Evolutionary conservation across 2,797 vertebrate species (phyloP).

Genomic region (Valencia hispanica): DNA sequence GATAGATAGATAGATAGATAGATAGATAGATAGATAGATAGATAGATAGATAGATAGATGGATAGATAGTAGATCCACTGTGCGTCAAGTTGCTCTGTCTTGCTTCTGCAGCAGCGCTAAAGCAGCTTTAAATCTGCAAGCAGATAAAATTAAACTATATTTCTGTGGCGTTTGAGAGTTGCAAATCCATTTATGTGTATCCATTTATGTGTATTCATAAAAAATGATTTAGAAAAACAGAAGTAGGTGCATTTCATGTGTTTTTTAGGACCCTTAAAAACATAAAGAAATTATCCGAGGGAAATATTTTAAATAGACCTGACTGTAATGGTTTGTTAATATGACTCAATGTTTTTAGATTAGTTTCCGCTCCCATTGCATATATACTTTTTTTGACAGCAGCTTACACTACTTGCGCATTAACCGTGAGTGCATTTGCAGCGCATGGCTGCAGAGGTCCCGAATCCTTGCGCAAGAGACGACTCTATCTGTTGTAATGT

Average conservation of each 20-base stretch:
- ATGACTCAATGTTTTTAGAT: background rate
- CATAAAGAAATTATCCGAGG: background rate
- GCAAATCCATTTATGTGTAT: background rate
- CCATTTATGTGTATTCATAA: too few species aligned
- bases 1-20: too few species aligned
- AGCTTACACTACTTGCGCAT: background rate
- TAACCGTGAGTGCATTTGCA: background rate
- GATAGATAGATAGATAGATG: too few species aligned
- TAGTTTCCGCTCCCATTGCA: background rate
- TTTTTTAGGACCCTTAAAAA: too few species aligned
- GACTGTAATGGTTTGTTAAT: background rate
- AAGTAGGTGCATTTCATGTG: too few species aligned
- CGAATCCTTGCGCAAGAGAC: conserved; percentile 82
- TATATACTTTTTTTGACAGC: too few species aligned
- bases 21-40: too few species aligned
- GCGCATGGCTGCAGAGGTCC: conserved; percentile 76
- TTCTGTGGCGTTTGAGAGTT: background rate
- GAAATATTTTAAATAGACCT: background rate
- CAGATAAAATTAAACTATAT: background rate
- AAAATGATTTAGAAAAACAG: too few species aligned
- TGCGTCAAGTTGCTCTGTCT: conserved; percentile 77
- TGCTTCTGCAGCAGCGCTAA: background rate
- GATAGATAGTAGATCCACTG: conserved; percentile 81
- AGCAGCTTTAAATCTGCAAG: background rate
- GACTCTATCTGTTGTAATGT: conserved; percentile 83